Evolutionary conservation across 2,888 invertebrate genomes (phyloP), one percentile per base, ranked within the genome.

Genomic region (Calephelis perditalis): DNA sequence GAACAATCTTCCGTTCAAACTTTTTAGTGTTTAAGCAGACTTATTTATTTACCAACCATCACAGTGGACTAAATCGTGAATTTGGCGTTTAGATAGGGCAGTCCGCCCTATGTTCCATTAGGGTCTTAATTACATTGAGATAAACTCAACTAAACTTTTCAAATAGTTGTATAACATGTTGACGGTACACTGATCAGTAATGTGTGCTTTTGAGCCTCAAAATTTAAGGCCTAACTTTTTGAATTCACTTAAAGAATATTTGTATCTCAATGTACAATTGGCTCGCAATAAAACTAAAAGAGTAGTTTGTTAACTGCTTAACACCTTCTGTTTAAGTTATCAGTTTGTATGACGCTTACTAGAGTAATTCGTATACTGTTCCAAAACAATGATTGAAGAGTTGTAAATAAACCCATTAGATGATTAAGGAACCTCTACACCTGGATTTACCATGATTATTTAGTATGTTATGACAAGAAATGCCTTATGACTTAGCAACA

Each of bases 21-120:
- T 80, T 74, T 79, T 73, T 87, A 86, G 86, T 86, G 86, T 82
- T 68, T 89, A 89, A 89, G 88, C 75, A 71, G 83, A 86, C 85
- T 86, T 88, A 88, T 88, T 89, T 88, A 89, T 89, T 88, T 82
- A 70, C 63, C 67, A 73, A 69, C 81, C 89, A 88, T 89, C 87
- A 89, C 88, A 89, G 86, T 86, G 85, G 74, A 77, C 73, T 74
- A 68, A 64, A 68, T 70, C 60, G 68, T 71, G 70, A 70, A 71
- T 66, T 65, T 66, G 63, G 66, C 63, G 63, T 60, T 58, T 68
- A 69, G 67, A 61, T 46, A 63, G 67, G 70, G 70, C 64, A 47
- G 69, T 72, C 70, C 70, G 79, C 78, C 78, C 73, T 76, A 69
- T 78, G 61, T 67, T 64, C 64, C 63, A 62, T 60, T 71, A 70